Conservation (phyloP, 2,113 vertebrate species). For the Ameiurus melas region DNA sequence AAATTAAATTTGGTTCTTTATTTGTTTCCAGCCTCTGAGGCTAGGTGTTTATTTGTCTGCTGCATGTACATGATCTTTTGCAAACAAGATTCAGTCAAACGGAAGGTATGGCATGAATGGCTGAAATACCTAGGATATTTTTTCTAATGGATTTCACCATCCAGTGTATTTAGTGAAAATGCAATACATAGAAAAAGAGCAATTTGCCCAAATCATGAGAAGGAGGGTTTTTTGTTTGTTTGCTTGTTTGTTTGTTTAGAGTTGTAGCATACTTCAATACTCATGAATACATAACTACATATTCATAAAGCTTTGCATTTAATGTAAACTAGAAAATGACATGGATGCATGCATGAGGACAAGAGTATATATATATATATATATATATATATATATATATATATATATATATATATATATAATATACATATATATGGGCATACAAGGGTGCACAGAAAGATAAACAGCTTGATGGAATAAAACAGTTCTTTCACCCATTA, state of each 20-base stretch:
- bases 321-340: background rate
- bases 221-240: too few relatives aligned
- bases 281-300: background rate
- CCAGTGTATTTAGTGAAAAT: conserved; percentile 2
- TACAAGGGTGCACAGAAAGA: background rate
- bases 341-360: background rate
- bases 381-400: too few relatives aligned
- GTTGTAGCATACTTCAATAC: background rate
- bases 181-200: background rate
- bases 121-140: background rate
- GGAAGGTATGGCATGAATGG: background rate
- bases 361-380: background rate
- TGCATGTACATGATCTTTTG: background rate
- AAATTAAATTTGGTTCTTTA: background rate
- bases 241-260: too few relatives aligned
- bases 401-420: too few relatives aligned
- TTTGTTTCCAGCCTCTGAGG: background rate
- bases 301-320: background rate
- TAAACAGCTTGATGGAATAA: background rate
- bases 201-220: background rate
- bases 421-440: too few relatives aligned
- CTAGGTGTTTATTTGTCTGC: conserved; percentile 10
- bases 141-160: background rate
- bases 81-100: conserved; percentile 8
- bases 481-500: background rate